A percentile compares a stretch with the other conserved stretches of the same genome.
These are phyloP conservation scores for Stercorarius parasiticus DNA, from an alignment of 2,113 vertebrate genomes.

Conservation along the genomic window DNA sequence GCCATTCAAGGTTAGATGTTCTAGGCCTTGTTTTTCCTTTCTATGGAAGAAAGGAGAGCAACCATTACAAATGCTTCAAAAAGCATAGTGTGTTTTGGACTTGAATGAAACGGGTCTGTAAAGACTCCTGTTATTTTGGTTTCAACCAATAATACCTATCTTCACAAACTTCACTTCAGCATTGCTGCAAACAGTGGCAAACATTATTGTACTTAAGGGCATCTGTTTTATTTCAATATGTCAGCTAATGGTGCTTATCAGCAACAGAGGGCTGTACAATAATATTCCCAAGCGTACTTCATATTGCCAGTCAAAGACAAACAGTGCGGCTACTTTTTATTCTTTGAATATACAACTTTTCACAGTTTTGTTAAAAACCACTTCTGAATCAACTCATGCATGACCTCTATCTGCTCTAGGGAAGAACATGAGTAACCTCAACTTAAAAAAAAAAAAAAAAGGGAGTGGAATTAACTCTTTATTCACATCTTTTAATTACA, in stretches of 20 bases:
- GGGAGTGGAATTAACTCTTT: neutral
- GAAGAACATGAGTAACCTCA: neutral
- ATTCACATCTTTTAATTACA: neutral
- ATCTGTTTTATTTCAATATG: conserved; percentile 47
- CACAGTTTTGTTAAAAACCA: neutral
- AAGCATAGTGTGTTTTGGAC: neutral
- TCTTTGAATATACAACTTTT: neutral
- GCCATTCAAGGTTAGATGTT: neutral
- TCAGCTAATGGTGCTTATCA: conserved; percentile 34
- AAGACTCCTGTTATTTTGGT: neutral
- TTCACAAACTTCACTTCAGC: conserved; percentile 4
- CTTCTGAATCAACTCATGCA: neutral
- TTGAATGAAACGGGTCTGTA: neutral
- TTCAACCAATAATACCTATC: neutral
- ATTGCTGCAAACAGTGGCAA: conserved; percentile 24
- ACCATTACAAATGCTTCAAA: neutral
- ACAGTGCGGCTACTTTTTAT: neutral
- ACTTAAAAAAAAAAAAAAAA: neutral
- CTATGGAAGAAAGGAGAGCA: neutral
- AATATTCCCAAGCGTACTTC: neutral
- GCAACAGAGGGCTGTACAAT: neutral
- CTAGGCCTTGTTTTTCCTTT: neutral
- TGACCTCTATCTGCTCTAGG: neutral
- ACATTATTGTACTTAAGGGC: neutral
- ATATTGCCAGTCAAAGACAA: neutral